Base-by-base conservation (phyloP, 2,797 vertebrate species). In the Heliangelus exortis region DNA sequence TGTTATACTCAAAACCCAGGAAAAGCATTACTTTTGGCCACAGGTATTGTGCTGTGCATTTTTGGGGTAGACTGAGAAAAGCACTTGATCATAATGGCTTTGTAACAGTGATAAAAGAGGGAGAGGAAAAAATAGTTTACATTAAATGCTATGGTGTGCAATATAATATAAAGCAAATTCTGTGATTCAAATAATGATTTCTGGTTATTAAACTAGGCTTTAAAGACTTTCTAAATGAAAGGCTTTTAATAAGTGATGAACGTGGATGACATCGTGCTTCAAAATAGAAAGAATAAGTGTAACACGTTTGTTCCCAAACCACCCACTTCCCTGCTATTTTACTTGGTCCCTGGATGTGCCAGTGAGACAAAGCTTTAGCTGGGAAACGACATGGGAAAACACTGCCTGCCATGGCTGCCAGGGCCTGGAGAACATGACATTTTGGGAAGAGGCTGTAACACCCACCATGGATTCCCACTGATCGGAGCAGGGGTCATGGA, bases 211-310 rank as follows among this genome's bases (percentile, higher is more conserved):
- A 96, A 93, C 71, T 79, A 83, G 66, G 58, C 82, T 92, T 95
- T 96, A 95, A 94, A 84, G 82, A 74, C 86, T 91, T 95, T 87
- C 92, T 94, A 95, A 96, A 93, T 85, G 82, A 93, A 91, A 96
- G 66, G 31, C 73, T 89, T 95, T 96, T 94, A 96, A 97, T 96
- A 96, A 96, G 81, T 91, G 88, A 93, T 94, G 92, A 96, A 88
- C 87, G 47, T 84, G 39, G 77, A 74, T 55, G 79, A 96, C 90
- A 94, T 89, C 74, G 66, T 3, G 12, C 81, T 91, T 82, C 77
- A 76, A 96, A 95, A 94, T 67, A 84, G 87, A 68, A 55, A 53
- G 67, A 84, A 68, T 93, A 83, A 91, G 75, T 79, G 93, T 93
- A 96, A 84, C 50, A 45, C 71, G 55, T 92, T 88, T 74, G 59